Conservation (phyloP, 2,797 vertebrate genomes). For the Rhinella marina region DNA sequence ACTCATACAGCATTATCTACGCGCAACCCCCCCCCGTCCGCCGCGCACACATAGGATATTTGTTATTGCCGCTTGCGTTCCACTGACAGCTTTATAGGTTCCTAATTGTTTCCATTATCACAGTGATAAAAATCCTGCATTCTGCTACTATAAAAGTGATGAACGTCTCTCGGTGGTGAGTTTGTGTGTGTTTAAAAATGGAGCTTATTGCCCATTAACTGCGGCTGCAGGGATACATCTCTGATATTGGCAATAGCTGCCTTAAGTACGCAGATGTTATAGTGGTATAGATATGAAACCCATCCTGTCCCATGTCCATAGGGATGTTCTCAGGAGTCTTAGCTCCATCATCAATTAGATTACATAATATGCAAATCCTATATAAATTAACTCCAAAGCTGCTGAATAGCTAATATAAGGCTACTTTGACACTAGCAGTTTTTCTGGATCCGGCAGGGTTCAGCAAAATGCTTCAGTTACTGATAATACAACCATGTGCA, state of each 20-base stretch:
- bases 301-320: neutral
- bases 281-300: too few species aligned
- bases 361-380: neutral
- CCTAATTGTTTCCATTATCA: constrained; percentile 55
- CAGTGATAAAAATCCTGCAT: constrained; percentile 45
- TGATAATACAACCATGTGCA: too few species aligned
- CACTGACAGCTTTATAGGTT: constrained; percentile 43
- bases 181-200: constrained; percentile 6
- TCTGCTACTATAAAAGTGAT: constrained; percentile 50
- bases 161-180: constrained; percentile 17
- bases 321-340: neutral
- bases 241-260: neutral
- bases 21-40: neutral
- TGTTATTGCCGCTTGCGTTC: constrained; percentile 28
- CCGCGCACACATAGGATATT: constrained; percentile 4
- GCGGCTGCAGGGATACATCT: neutral
- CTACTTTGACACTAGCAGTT: too few species aligned
- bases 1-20: neutral
- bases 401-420: neutral
- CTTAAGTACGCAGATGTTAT: neutral
- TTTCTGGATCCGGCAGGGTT: too few species aligned
- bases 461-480: too few species aligned
- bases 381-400: neutral
- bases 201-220: constrained; percentile 18
- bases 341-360: neutral